phyloP scores from a whole-genome alignment of 1,140 invertebrate genomes.

The Odontomachus brunneus region DNA sequence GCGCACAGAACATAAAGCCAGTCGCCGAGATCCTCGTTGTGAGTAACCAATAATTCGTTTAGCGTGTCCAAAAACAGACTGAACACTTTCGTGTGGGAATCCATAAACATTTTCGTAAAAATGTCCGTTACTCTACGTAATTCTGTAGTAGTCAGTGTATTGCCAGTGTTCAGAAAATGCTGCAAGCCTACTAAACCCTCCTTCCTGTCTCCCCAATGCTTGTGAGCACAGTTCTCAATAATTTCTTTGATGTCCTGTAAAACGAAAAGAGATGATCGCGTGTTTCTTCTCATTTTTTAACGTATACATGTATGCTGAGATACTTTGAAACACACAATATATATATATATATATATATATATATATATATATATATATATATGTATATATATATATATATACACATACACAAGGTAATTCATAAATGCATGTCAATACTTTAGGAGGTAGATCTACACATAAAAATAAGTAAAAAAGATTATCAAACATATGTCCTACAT shows the following conservation, averaged over 20 bases:
- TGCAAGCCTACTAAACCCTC: conserved; percentile 95
- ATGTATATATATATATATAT: too few species aligned
- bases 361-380: too few species aligned
- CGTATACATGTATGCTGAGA: not conserved
- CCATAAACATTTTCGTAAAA: conserved; percentile 98
- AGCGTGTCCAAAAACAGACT: conserved; percentile 96
- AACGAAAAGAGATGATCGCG: not conserved
- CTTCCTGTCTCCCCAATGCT: conserved; percentile 96
- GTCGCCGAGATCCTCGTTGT: conserved; percentile 94
- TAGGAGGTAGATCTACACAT: too few species aligned
- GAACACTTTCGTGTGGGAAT: conserved; percentile 98
- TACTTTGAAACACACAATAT: not conserved
- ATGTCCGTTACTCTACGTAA: conserved; percentile 94
- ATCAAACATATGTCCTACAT: too few species aligned
- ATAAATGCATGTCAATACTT: too few species aligned
- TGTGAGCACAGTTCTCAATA: conserved; percentile 93
- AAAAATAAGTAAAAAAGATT: too few species aligned
- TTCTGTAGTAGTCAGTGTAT: conserved; percentile 89
- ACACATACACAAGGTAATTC: too few species aligned
- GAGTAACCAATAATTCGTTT: conserved; percentile 94
- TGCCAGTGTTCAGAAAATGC: conserved; percentile 90
- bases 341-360: too few species aligned
- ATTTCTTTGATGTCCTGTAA: conserved; percentile 95
- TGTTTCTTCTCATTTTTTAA: conserved; percentile 11
- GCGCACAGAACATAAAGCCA: conserved; percentile 94